Conservation (phyloP, 2,888 invertebrate species). For the Leucophora obtusa region DNA sequence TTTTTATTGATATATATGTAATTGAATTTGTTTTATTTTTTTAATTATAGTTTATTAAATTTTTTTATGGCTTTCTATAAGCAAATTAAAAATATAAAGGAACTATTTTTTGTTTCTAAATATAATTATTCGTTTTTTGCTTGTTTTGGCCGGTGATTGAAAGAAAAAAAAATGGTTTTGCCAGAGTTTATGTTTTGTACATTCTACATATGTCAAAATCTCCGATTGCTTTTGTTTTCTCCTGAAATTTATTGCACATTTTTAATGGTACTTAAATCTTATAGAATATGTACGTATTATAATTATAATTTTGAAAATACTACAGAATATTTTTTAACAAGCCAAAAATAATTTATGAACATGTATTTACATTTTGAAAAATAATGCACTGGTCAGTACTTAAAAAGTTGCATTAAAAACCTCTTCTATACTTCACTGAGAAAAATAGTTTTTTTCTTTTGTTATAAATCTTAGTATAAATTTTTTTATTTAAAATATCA, state of each 20-base stretch:
- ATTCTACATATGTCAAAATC: background rate
- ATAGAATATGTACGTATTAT: too few relatives aligned
- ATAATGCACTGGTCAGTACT: background rate
- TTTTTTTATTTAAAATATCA: too few relatives aligned
- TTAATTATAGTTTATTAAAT: background rate
- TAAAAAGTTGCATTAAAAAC: background rate
- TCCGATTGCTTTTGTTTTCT: background rate
- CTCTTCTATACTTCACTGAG: too few relatives aligned
- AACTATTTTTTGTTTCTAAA: constrained; percentile 30
- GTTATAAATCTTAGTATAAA: too few relatives aligned
- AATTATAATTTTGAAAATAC: background rate
- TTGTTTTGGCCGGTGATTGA: background rate
- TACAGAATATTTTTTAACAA: background rate
- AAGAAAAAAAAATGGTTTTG: background rate
- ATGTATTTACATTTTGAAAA: background rate
- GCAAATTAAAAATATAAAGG: constrained; percentile 35
- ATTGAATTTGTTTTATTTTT: constrained; percentile 19
- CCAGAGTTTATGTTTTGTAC: background rate
- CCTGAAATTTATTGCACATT: background rate
- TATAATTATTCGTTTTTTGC: background rate
- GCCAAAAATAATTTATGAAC: background rate
- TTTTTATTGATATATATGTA: too few relatives aligned
- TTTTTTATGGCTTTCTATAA: background rate
- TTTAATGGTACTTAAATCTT: background rate
- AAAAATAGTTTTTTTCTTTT: too few relatives aligned